phyloP scores from a whole-genome alignment of 1,140 invertebrate species.

The Mizuhopecten yessoensis region DNA sequence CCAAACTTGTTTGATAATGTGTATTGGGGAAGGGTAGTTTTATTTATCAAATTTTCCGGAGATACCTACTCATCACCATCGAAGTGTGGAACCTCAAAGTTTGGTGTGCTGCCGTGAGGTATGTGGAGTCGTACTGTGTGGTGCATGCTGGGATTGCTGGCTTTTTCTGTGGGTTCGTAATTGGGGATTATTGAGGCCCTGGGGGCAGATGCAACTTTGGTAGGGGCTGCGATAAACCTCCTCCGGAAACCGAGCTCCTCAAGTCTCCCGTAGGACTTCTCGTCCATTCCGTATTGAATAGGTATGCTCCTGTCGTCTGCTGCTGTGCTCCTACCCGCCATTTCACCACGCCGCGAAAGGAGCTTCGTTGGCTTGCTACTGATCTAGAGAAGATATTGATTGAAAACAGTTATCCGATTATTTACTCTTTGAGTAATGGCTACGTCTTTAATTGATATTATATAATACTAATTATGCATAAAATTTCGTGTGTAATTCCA shows the following conservation, averaged over 20 bases:
- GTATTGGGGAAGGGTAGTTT: too few species aligned
- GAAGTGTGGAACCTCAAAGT: background rate
- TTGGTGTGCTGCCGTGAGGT: background rate
- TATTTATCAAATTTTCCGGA: too few species aligned
- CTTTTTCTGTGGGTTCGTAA: background rate
- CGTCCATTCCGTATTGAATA: background rate
- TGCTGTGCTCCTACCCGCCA: background rate
- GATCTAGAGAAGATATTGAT: background rate
- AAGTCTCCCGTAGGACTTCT: background rate
- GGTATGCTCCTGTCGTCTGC: background rate
- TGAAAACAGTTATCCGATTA: background rate
- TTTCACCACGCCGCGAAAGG: background rate
- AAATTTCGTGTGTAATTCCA: too few species aligned
- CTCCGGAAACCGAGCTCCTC: background rate
- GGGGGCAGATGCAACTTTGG: background rate
- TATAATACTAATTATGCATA: too few species aligned
- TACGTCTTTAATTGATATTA: too few species aligned
- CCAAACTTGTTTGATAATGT: too few species aligned
- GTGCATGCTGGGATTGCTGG: background rate
- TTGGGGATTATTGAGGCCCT: background rate
- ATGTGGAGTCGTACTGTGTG: background rate
- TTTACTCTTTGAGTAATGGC: background rate
- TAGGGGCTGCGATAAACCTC: background rate
- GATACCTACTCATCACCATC: background rate
- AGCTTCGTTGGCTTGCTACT: background rate